Conservation (phyloP, 2,888 invertebrate genomes). For the Physocephala rufipes region DNA sequence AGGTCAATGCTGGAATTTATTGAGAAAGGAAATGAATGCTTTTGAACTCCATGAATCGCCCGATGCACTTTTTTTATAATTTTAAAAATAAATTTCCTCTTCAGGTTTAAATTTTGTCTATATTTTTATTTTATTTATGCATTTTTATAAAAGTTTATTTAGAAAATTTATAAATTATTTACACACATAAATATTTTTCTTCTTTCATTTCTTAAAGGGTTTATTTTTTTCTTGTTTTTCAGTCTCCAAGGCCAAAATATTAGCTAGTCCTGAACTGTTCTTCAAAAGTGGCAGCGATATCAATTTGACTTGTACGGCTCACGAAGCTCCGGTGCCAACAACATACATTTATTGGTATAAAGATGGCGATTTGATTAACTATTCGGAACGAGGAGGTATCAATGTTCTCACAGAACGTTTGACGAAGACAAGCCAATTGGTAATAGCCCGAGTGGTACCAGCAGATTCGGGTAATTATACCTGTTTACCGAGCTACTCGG, state of each 20-base stretch:
- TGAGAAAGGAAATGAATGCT: too few relatives aligned
- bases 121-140: too few relatives aligned
- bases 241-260: constrained; percentile 87
- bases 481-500: constrained; percentile 83
- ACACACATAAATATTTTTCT: too few relatives aligned
- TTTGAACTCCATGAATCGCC: too few relatives aligned
- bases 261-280: constrained; percentile 82
- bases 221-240: constrained; percentile 48
- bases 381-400: constrained; percentile 82
- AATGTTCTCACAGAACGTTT: constrained; percentile 85
- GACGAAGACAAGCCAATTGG: constrained; percentile 79
- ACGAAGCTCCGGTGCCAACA: constrained; percentile 71
- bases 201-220: too few relatives aligned
- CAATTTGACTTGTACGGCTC: constrained; percentile 84
- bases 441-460: constrained; percentile 81
- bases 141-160: too few relatives aligned
- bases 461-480: constrained; percentile 89
- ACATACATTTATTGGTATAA: constrained; percentile 84
- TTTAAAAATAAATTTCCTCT: too few relatives aligned
- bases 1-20: too few relatives aligned
- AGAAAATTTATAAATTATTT: too few relatives aligned
- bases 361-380: constrained; percentile 80
- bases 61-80: too few relatives aligned
- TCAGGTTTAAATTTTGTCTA: too few relatives aligned
- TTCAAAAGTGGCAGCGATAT: constrained; percentile 88